These are phyloP conservation scores for Drosophila funebris DNA, from an alignment of 1,140 invertebrate species.

Conservation along the genomic window DNA sequence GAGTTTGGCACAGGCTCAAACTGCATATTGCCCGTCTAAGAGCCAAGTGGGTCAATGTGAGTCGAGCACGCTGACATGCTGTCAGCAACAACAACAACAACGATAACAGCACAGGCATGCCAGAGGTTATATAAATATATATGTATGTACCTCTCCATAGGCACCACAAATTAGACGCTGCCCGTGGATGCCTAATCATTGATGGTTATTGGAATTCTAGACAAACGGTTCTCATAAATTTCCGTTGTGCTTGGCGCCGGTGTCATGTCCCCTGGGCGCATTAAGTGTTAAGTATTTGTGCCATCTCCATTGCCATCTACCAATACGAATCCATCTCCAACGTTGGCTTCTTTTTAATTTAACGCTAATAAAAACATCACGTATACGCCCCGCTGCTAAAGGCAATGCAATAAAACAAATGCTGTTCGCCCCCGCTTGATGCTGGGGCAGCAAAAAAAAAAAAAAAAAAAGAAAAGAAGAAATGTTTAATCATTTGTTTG, in stretches of 20 bases:
- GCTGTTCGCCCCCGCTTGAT: slow-evolving; percentile 8
- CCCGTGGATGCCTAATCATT: background rate
- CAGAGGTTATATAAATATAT: slow-evolving; percentile 5
- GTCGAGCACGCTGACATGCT: background rate
- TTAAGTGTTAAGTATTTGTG: slow-evolving; percentile 3
- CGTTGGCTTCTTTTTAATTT: slow-evolving; percentile 58
- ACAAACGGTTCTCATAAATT: background rate
- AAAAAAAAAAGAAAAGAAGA: slow-evolving; percentile 27
- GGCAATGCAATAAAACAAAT: slow-evolving; percentile 62
- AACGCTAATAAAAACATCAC: slow-evolving; percentile 79
- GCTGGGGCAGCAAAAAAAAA: background rate
- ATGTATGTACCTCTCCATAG: slow-evolving; percentile 1
- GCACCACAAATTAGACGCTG: slow-evolving; percentile 42
- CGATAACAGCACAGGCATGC: background rate
- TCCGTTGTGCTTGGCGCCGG: slow-evolving; percentile 26
- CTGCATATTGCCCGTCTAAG: slow-evolving; percentile 49
- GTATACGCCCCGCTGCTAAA: slow-evolving; percentile 69
- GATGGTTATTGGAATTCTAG: background rate
- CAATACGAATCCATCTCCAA: slow-evolving; percentile 9
- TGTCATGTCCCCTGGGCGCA: slow-evolving; percentile 33
- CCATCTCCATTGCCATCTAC: slow-evolving; percentile 15
- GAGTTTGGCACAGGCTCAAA: slow-evolving; percentile 74
- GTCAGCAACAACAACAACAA: background rate
- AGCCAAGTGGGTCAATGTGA: slow-evolving; percentile 76
- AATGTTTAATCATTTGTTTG: slow-evolving; percentile 66